Percentiles rank a stretch among this genome's conserved stretches.
These are phyloP conservation scores for Elephantulus edwardii DNA, from an alignment of 2,113 vertebrate species.

Conservation along the genomic window DNA sequence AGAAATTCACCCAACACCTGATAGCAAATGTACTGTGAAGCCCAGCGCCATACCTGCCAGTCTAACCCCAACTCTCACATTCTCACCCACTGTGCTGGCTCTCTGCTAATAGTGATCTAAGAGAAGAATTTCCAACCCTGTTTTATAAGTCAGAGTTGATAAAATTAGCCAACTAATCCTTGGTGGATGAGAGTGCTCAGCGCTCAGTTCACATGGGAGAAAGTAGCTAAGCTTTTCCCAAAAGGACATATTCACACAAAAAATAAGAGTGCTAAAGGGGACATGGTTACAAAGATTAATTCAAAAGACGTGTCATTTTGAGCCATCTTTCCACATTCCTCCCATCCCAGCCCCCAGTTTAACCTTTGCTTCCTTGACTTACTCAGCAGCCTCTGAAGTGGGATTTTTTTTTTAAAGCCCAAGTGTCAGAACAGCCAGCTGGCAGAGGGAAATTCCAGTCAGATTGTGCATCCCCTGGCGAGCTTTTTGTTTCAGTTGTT, in stretches of 20 bases:
- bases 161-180: conserved; percentile 40
- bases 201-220: conserved; percentile 13
- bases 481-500: conserved; percentile 56
- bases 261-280: not conserved
- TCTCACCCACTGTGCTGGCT: not conserved
- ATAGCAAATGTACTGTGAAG: not conserved
- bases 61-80: not conserved
- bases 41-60: not conserved
- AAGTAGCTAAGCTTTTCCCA: conserved; percentile 39
- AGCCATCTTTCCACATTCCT: conserved; percentile 19
- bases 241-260: conserved; percentile 32
- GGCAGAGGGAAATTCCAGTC: conserved; percentile 58
- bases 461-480: not conserved
- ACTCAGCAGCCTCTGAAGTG: conserved; percentile 41
- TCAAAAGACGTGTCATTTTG: conserved; percentile 9
- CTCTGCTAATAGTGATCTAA: not conserved
- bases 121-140: conserved; percentile 13
- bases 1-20: not conserved
- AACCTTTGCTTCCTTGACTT: conserved; percentile 63
- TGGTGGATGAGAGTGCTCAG: conserved; percentile 34
- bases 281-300: not conserved
- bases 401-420: conserved; percentile 34
- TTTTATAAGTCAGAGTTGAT: conserved; percentile 44
- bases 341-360: conserved; percentile 15
- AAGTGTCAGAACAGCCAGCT: conserved; percentile 50